Conservation (phyloP, 2,113 vertebrate genomes). For the Acanthochromis polyacanthus region DNA sequence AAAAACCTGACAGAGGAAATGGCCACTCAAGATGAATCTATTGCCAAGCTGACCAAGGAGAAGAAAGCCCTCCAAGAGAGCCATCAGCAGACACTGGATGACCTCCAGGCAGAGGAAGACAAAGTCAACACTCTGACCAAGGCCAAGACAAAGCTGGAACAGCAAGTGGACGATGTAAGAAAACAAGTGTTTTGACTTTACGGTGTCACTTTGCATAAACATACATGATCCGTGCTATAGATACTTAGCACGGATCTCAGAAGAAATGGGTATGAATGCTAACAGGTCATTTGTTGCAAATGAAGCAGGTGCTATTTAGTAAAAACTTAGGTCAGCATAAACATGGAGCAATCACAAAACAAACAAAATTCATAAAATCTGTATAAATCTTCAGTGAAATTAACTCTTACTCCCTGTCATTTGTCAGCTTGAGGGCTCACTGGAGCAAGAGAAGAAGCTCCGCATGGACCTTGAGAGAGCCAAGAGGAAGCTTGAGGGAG, state of each 20-base stretch:
- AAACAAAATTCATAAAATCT: no score
- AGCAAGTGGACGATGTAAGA: constrained; percentile 85
- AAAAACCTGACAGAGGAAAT: constrained; percentile 48
- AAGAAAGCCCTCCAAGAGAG: constrained; percentile 90
- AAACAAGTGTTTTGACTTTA: no score
- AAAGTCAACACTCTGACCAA: constrained; percentile 87
- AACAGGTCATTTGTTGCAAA: no score
- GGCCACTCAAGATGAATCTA: constrained; percentile 71
- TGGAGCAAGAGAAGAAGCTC: constrained; percentile 91
- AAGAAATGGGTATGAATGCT: no score
- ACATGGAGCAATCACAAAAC: no score
- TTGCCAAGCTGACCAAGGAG: constrained; percentile 89
- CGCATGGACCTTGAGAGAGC: constrained; percentile 89
- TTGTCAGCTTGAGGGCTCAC: constrained; percentile 86
- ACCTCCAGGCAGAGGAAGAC: constrained; percentile 89
- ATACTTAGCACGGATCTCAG: no score
- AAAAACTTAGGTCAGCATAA: no score
- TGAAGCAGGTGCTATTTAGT: no score
- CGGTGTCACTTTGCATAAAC: neutral
- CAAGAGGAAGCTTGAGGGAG: constrained; percentile 82
- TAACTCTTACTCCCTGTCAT: neutral
- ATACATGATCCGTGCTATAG: no score
- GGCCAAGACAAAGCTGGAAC: constrained; percentile 84
- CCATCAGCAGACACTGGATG: constrained; percentile 89
- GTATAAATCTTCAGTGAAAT: no score